Percentiles rank a stretch among this genome's conserved stretches.
These are phyloP conservation scores for Caenorhabditis angaria DNA, from an alignment of 2,888 invertebrate genomes.

Conservation along the genomic window DNA sequence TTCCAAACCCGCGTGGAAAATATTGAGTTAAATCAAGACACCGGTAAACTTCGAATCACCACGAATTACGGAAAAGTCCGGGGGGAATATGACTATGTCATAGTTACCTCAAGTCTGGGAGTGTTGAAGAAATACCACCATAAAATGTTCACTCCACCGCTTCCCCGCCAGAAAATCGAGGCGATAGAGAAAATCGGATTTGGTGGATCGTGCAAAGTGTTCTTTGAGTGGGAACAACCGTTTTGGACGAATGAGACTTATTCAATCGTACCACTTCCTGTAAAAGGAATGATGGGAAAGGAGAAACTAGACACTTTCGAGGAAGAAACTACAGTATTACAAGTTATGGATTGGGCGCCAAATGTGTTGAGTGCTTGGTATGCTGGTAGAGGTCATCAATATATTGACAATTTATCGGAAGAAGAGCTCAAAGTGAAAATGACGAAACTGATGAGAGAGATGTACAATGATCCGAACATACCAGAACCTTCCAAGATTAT, in stretches of 20 bases:
- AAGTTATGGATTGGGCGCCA: slow-evolving; percentile 60
- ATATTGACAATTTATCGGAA: slow-evolving; percentile 60
- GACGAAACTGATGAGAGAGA: slow-evolving; percentile 57
- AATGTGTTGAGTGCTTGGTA: slow-evolving; percentile 64
- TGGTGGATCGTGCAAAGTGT: slow-evolving; percentile 63
- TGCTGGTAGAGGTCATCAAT: slow-evolving; percentile 61
- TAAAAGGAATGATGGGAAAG: slow-evolving; percentile 49
- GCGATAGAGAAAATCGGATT: slow-evolving; percentile 64
- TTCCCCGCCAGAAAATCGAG: slow-evolving; percentile 58
- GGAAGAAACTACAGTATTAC: slow-evolving; percentile 51
- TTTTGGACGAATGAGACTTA: slow-evolving; percentile 62
- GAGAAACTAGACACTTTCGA: slow-evolving; percentile 50
- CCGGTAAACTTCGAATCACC: slow-evolving; percentile 20
- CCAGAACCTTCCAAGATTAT: slow-evolving; percentile 42
- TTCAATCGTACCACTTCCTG: slow-evolving; percentile 58
- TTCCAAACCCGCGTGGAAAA: slow-evolving; percentile 56
- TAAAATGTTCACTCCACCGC: slow-evolving; percentile 52
- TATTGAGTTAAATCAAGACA: slow-evolving; percentile 35
- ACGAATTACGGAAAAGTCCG: slow-evolving; percentile 23
- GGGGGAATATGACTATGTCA: slow-evolving; percentile 60
- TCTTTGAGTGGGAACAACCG: slow-evolving; percentile 62
- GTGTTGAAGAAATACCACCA: slow-evolving; percentile 63
- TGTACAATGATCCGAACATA: slow-evolving; percentile 51
- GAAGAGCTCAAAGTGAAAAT: slow-evolving; percentile 48
- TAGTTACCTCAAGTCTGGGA: slow-evolving; percentile 66